Base-by-base conservation (phyloP, 2,888 invertebrate genomes). In the Blastobasis lacticolella region DNA sequence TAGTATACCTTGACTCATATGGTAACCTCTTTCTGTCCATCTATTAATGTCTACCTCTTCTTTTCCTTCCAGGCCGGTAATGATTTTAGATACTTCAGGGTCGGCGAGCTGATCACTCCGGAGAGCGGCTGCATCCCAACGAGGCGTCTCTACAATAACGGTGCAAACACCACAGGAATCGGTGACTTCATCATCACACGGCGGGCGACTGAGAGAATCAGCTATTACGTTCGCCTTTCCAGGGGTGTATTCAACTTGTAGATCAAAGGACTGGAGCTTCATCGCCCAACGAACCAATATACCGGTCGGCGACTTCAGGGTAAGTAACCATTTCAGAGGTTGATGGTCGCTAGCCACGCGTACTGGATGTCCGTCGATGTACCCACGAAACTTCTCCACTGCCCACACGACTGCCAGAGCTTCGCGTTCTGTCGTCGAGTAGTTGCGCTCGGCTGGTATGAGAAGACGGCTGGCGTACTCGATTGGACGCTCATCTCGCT, bases 221-320 rank as follows among this genome's bases (percentile, higher is more conserved):
- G 63, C 63, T 1, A 63, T 6, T 0, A 63, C 57, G 42, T 64
- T 64, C 0, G 52, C 54, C 38, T 60, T 69, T 1, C 83, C 82
- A 0, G 73, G 75, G 4, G 69, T 63, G 52, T 85, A 80, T 6
- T 64, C 56, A 5, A 82, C 66, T 0, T 64, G 57, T 5, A 82
- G 54, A 40, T 80, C 65, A 54, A 67, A 82, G 4, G 63, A 55
- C 56, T 81, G 75, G 1, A 88, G 52, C 8, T 61, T 54, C 6
- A 87, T 46, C 0, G 76, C 74, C 88, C 85, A 89, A 43, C 85
- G 56, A 0, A 73, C 75, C 0, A 89, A 55, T 40, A 84, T 54
- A 8, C 80, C 79, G n/a, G 68, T 64, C 0, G 75, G 74, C 6
- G 79, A 65, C 54, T 80, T 78, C 5, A 81, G 43, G 4, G 62